A percentile compares a stretch with the other conserved stretches of the same genome.
Evolutionary conservation across 2,888 invertebrate genomes (phyloP).

Genomic region (Apotomis turbidana): DNA sequence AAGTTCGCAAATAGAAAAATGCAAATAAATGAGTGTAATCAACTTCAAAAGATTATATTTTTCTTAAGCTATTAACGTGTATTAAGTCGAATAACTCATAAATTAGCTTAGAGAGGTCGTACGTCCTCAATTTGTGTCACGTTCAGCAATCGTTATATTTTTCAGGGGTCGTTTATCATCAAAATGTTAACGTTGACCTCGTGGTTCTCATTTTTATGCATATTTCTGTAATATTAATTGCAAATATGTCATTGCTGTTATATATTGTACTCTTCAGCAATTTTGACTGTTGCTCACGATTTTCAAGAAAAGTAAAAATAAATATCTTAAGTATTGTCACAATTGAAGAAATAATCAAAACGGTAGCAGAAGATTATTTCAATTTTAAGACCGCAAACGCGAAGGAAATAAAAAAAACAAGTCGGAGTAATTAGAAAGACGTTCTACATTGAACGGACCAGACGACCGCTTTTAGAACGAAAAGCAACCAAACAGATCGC

Average conservation of each 20-base stretch:
- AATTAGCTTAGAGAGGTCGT: constrained; percentile 68
- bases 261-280: neutral
- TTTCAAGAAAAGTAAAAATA: neutral
- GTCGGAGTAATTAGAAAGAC: constrained; percentile 37
- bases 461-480: constrained; percentile 32
- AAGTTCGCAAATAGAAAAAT: constrained; percentile 61
- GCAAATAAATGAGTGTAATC: constrained; percentile 71
- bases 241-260: constrained; percentile 14
- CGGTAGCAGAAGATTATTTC: constrained; percentile 2
- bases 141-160: constrained; percentile 71
- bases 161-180: constrained; percentile 74
- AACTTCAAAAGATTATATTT: constrained; percentile 73
- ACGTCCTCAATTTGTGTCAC: constrained; percentile 76
- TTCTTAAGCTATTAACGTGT: constrained; percentile 71
- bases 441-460: constrained; percentile 33
- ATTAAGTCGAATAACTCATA: constrained; percentile 74
- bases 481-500: constrained; percentile 41
- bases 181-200: constrained; percentile 68
- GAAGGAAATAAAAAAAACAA: constrained; percentile 10
- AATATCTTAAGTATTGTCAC: neutral
- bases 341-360: constrained; percentile 9
- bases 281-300: too few relatives aligned
- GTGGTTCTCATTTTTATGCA: constrained; percentile 40
- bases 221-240: constrained; percentile 35
- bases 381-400: constrained; percentile 14